phyloP scores from a whole-genome alignment of 1,140 invertebrate genomes.

The Tachypleus tridentatus region DNA sequence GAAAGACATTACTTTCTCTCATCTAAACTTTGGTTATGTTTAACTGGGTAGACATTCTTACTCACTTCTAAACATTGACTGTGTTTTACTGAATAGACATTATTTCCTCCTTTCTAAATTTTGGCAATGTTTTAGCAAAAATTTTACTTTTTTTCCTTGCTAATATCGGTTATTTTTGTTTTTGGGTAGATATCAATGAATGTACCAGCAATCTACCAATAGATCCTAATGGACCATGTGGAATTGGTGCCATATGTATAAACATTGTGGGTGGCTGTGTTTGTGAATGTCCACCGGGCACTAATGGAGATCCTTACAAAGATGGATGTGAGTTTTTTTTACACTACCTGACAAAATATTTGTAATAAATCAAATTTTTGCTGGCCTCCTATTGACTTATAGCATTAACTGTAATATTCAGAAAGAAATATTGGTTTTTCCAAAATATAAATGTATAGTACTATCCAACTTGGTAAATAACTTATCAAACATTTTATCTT shows the following conservation, averaged over 20 bases:
- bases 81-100: not conserved
- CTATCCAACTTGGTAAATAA: too few relatives aligned
- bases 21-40: too few relatives aligned
- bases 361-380: too few relatives aligned
- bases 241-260: conserved; percentile 68
- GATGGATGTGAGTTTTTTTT: conserved; percentile 49
- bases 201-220: conserved; percentile 40
- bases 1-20: too few relatives aligned
- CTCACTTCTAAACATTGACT: not conserved
- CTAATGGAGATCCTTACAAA: conserved; percentile 68
- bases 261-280: conserved; percentile 71
- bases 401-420: too few relatives aligned
- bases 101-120: not conserved
- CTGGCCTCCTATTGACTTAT: too few relatives aligned
- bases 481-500: too few relatives aligned
- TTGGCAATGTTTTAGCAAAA: not conserved
- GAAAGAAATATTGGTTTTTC: too few relatives aligned
- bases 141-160: not conserved
- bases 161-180: conserved; percentile 31
- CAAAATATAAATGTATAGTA: too few relatives aligned
- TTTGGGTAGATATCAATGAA: conserved; percentile 74
- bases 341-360: too few relatives aligned
- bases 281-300: conserved; percentile 68
- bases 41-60: too few relatives aligned
- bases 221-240: conserved; percentile 49